Base-by-base conservation (phyloP, 37 sponge, comb jelly and placozoan species). In the Tethya wilhelma region DNA sequence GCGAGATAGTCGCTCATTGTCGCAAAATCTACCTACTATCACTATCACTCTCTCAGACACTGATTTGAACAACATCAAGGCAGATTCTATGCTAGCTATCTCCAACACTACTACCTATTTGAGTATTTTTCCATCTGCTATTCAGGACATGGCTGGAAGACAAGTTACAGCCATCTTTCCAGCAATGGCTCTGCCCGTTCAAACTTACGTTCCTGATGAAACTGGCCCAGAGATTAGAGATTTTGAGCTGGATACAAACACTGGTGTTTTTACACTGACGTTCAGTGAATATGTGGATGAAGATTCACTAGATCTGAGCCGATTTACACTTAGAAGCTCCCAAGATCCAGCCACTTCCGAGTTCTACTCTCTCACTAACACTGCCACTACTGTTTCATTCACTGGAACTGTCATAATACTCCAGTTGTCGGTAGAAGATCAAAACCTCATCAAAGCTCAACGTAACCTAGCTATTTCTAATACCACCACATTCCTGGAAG, bases 31-130 rank as follows among this genome's bases (percentile, higher is more conserved):
- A 58, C 83, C 75, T 33, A 62, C 43, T 26, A 29, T 93, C 9
- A 56, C 58, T 0, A 76, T 96, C 43, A 65, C 33, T 12, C 67
- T 96, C 4, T 68, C 79, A 34, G 56, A 36, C 9, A 9, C 4
- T 28, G 97, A 96, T 64, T 32, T 92, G 31, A 93, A 96, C 56
- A 42, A 68, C 17, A 80, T 96, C 36, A 96, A 96, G 40, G 69
- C 75, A 19, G 53, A 42, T 19, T 71, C 44, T 5, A 31, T 25
- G 19, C 73, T 96, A 20, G 93, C 97, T 32, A 82, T 89, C 17
- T 36, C 42, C n/a, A 23, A 0, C 0, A 62, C 38, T 41, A 87
- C 80, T 40, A 93, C 97, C 1, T 96, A 58, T 66, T 53, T 96
- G 25, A 75, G 74, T 12, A 67, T 93, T 40, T 45, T 57, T 9